These are phyloP conservation scores for Tyto alba DNA, from an alignment of 2,113 vertebrate species.

Conservation along the genomic window DNA sequence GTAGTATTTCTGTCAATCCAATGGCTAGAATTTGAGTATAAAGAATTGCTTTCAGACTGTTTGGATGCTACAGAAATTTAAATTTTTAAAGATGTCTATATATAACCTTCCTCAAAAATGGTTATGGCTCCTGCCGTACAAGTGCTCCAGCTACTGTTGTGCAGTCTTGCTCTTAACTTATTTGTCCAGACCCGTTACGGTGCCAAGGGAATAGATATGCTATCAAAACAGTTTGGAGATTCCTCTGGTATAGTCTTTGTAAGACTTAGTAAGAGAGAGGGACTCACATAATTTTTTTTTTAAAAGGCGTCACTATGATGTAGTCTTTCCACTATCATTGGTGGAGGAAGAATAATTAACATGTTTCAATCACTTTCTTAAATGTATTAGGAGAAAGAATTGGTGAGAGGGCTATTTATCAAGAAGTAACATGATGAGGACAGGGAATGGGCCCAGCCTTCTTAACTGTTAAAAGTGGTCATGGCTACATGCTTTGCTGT, in stretches of 20 bases:
- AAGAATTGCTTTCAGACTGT: not conserved
- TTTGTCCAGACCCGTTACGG: not conserved
- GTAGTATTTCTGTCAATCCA: not conserved
- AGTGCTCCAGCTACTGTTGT: not conserved
- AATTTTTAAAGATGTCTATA: not conserved
- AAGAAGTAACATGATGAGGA: not conserved
- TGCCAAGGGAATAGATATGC: not conserved
- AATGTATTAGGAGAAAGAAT: too few relatives aligned
- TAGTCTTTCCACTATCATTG: not conserved
- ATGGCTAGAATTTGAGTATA: not conserved
- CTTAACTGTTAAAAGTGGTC: not conserved
- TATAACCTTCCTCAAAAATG: not conserved
- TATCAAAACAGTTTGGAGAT: not conserved
- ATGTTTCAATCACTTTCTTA: too few relatives aligned
- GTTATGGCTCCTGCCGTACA: not conserved
- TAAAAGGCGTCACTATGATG: not conserved
- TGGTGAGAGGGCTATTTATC: not conserved
- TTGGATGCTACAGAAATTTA: not conserved
- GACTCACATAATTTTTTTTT: not conserved
- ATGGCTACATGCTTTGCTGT: not conserved
- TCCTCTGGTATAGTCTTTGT: not conserved
- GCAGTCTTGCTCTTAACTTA: not conserved
- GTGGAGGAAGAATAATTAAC: not conserved
- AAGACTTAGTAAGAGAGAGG: not conserved
- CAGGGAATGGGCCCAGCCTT: not conserved